Evolutionary conservation across 1,140 invertebrate genomes (phyloP).

Genomic region (Papilio polyxenes): DNA sequence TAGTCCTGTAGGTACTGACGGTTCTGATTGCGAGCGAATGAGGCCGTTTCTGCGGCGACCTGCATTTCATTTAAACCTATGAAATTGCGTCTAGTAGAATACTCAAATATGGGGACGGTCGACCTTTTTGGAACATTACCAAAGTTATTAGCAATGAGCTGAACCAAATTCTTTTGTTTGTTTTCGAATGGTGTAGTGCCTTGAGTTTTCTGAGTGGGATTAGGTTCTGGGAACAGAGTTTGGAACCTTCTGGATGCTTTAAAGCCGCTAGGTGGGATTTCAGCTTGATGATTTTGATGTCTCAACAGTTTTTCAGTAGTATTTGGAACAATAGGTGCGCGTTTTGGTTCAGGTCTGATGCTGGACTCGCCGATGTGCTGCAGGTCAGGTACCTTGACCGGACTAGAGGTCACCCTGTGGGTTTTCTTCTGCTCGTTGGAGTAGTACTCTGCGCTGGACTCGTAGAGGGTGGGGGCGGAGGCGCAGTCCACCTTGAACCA

Average conservation of each 20-base stretch:
- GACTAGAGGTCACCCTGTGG: conserved; percentile 74
- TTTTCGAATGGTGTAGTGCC: conserved; percentile 65
- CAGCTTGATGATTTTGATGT: conserved; percentile 61
- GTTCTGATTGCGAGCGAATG: conserved; percentile 83
- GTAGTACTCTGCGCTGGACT: conserved; percentile 89
- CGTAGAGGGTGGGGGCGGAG: conserved; percentile 88
- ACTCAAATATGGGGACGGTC: conserved; percentile 64
- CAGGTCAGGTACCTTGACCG: conserved; percentile 64
- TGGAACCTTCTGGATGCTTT: conserved; percentile 65
- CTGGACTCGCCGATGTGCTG: conserved; percentile 66
- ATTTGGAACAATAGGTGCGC: conserved; percentile 62
- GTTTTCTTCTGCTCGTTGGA: conserved; percentile 82
- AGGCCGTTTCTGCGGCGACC: conserved; percentile 87
- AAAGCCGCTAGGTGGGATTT: conserved; percentile 46
- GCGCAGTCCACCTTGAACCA: conserved; percentile 96
- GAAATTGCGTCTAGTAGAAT: conserved; percentile 66
- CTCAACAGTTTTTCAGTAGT: conserved; percentile 69
- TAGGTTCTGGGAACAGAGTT: conserved; percentile 57
- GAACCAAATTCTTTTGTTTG: conserved; percentile 68
- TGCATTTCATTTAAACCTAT: conserved; percentile 83
- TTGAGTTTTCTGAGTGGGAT: conserved; percentile 66
- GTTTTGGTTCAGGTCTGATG: conserved; percentile 59
- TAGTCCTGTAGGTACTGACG: conserved; percentile 72
- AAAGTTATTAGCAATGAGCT: conserved; percentile 70
- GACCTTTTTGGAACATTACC: conserved; percentile 60